phyloP scores from a whole-genome alignment of 2,797 vertebrate species.

The Manis crassicaudata region DNA sequence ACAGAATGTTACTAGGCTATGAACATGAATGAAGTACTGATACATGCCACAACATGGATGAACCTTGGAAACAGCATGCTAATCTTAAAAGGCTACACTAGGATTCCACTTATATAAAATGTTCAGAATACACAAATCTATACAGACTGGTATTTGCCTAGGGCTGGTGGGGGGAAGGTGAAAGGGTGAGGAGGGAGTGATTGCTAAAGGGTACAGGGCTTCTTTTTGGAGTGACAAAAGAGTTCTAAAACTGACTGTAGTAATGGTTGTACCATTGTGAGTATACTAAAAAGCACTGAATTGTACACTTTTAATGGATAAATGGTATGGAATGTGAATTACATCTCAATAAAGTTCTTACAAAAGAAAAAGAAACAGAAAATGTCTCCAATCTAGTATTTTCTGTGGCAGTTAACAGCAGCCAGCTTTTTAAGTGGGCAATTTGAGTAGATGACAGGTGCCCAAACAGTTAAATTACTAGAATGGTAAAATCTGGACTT shows the following conservation, averaged over 20 bases:
- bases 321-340: background rate
- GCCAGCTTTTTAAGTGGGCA: background rate
- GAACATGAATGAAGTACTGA: constrained; percentile 26
- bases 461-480: background rate
- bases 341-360: background rate
- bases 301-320: background rate
- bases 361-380: background rate
- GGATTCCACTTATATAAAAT: background rate
- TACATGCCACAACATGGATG: background rate
- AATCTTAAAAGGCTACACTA: background rate
- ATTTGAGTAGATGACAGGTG: background rate
- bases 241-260: constrained; percentile 3
- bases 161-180: background rate
- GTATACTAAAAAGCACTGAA: background rate
- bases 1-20: background rate
- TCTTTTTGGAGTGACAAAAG: background rate
- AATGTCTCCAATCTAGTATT: background rate
- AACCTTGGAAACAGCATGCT: constrained; percentile 8
- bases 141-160: background rate
- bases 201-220: background rate
- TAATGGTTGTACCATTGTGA: background rate
- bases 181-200: background rate
- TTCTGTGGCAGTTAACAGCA: background rate
- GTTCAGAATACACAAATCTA: background rate
- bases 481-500: background rate